Evolutionary conservation across 1,140 invertebrate species (phyloP).

Genomic region (Apis florea): DNA sequence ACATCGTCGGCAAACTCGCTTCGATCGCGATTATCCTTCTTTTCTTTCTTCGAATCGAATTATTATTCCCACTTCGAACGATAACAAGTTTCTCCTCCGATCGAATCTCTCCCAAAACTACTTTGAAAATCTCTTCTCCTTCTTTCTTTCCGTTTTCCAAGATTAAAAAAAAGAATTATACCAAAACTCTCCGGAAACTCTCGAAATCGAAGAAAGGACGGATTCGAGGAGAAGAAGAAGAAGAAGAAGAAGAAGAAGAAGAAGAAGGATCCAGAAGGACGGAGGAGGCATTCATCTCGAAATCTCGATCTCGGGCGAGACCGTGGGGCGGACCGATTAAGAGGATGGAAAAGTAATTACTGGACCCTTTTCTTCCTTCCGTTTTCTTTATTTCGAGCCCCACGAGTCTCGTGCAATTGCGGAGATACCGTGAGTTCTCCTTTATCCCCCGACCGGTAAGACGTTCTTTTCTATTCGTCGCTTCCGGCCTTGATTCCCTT

Average conservation of each 20-base stretch:
- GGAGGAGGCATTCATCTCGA: too few species aligned
- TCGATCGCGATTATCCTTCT: neutral
- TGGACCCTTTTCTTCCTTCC: neutral
- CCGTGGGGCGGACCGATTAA: neutral
- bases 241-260: too few species aligned
- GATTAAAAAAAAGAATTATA: too few species aligned
- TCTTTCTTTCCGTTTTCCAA: too few species aligned
- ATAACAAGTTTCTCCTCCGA: neutral
- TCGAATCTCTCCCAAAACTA: too few species aligned
- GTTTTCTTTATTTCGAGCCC: neutral
- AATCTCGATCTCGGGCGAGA: neutral
- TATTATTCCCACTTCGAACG: neutral
- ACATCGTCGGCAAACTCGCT: neutral
- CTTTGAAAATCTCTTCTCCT: too few species aligned
- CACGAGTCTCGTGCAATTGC: neutral
- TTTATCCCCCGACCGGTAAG: neutral
- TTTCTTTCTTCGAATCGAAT: neutral
- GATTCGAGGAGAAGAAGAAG: too few species aligned
- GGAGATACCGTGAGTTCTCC: neutral
- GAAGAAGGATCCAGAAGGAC: too few species aligned
- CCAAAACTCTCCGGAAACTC: too few species aligned
- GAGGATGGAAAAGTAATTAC: conserved; percentile 4
- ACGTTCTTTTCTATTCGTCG: neutral
- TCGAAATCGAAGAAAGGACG: too few species aligned
- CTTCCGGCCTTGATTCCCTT: neutral